Base-by-base conservation (phyloP, 2,888 invertebrate species). In the Sabatieria punctata region DNA sequence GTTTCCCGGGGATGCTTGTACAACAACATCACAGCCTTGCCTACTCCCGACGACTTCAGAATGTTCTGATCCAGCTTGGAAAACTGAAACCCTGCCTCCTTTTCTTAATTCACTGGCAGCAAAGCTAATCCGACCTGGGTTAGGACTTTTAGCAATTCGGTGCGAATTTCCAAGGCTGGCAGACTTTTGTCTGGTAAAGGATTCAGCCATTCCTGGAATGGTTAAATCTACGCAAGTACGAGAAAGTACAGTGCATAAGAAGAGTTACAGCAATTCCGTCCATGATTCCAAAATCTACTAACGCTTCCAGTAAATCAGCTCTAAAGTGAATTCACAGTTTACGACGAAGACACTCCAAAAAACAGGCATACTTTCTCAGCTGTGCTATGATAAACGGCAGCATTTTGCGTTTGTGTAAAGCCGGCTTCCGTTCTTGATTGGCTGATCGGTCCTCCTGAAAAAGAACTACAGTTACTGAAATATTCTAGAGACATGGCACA, bases 21-120 rank as follows among this genome's bases (percentile, higher is more conserved):
- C 44, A 99, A 74, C 71, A 95, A 93, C 97, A 97, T 97, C 1
- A 97, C 86, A 37, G 97, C 95, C 71, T 95, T 95, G 47, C 95
- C 95, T 55, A 95, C 86, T 24, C 93, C 93, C 6, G 91, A 89
- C 65, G 85, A 85, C 67, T 91, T 91, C 56, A 97, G 72, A 48
- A 84, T 79, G 37, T 80, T 77, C 66, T 85, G 83, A 67, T 85
- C 85, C 49, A 89, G 79, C 24, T 78, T 74, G n/a, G n/a, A n/a
- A n/a, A n/a, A n/a, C n/a, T n/a, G n/a, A n/a, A n/a, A n/a, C n/a
- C n/a, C n/a, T n/a, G n/a, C n/a, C 26, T 48, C n/a, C 19, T 6
- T 40, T 43, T n/a, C 23, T 30, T 15, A n/a, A 33, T 33, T 13
- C 11, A 33, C n/a, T 33, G 33, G n/a, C 11, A 33, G n/a, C n/a